phyloP scores from a whole-genome alignment of 2,113 vertebrate species.

The Heptranchias perlo region DNA sequence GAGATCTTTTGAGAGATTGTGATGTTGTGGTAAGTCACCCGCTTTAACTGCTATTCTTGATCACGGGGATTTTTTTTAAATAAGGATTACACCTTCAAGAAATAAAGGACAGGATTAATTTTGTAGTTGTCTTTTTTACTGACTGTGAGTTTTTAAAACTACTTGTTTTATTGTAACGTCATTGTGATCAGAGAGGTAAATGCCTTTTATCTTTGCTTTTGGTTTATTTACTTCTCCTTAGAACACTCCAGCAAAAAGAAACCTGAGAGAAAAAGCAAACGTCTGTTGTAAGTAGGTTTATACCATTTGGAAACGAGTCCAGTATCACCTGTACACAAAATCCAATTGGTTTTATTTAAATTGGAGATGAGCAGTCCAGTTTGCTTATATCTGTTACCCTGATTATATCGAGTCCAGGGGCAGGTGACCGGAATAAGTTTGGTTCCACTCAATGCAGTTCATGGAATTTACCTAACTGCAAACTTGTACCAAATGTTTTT shows the following conservation, averaged over 20 bases:
- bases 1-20: background rate
- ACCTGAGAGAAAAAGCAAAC: background rate
- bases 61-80: background rate
- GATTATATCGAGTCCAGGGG: background rate
- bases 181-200: background rate
- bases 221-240: background rate
- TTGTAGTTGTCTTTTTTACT: background rate
- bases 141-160: background rate
- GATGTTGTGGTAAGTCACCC: background rate
- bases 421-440: background rate
- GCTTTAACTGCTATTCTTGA: background rate
- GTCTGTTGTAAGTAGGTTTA: background rate
- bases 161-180: background rate
- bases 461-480: background rate
- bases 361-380: background rate
- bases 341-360: background rate
- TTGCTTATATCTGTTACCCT: background rate
- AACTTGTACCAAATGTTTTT: background rate
- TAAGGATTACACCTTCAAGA: background rate
- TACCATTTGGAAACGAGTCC: background rate
- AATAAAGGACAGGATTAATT: background rate
- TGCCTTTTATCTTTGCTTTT: background rate
- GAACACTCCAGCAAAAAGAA: background rate
- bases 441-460: background rate
- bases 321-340: background rate